phyloP scores from a whole-genome alignment of 1,140 invertebrate species.

The Sitobion miscanthi region DNA sequence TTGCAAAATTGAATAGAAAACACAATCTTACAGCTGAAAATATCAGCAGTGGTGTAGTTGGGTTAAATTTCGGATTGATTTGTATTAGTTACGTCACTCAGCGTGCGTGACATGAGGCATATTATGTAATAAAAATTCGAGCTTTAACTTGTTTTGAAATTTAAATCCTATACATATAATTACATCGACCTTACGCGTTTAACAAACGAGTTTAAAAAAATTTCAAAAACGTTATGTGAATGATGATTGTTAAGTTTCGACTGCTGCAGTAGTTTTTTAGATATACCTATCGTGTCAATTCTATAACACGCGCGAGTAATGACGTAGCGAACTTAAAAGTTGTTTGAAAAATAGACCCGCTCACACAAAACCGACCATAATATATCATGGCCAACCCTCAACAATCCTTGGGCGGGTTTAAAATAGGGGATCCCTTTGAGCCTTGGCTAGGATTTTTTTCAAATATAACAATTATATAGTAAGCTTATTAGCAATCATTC shows the following conservation, averaged over 20 bases:
- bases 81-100: no score
- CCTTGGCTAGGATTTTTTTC: background rate
- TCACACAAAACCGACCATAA: background rate
- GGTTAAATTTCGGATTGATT: background rate
- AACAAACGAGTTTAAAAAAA: no score
- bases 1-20: background rate
- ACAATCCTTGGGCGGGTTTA: background rate
- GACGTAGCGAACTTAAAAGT: background rate
- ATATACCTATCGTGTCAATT: background rate
- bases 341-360: no score
- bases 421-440: background rate
- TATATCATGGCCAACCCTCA: background rate
- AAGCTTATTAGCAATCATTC: background rate
- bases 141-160: no score
- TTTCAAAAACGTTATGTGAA: background rate
- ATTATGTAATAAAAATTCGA: no score
- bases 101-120: no score
- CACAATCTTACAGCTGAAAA: background rate
- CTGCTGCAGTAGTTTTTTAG: background rate
- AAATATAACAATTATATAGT: background rate
- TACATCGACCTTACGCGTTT: no score
- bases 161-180: no score
- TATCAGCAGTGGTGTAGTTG: background rate
- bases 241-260: no score
- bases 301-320: background rate